These are phyloP conservation scores for Diplodus sargus DNA, from an alignment of 2,797 vertebrate genomes.

Conservation along the genomic window DNA sequence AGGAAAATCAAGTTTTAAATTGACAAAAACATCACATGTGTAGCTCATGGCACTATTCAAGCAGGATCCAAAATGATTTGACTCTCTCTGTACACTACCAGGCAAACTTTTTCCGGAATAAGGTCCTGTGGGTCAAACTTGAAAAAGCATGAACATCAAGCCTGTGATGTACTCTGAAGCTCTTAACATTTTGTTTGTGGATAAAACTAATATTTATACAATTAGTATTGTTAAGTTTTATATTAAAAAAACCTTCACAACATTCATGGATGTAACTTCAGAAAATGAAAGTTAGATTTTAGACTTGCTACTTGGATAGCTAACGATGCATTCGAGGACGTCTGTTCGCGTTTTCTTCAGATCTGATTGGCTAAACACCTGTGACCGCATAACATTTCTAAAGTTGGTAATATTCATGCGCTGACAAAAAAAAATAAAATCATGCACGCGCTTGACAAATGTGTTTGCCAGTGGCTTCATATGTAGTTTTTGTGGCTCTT, in stretches of 20 bases:
- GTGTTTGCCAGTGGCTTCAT: neutral
- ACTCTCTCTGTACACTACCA: too few species aligned
- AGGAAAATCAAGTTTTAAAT: too few species aligned
- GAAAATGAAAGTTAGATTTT: too few species aligned
- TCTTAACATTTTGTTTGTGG: neutral
- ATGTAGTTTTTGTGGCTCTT: neutral
- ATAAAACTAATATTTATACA: neutral
- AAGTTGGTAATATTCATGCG: neutral
- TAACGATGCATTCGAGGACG: neutral
- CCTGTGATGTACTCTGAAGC: neutral
- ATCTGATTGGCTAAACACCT: neutral
- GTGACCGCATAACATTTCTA: slow-evolving; percentile 4
- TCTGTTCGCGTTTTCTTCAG: neutral
- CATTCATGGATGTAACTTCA: neutral
- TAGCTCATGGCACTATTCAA: too few species aligned
- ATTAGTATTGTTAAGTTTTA: neutral
- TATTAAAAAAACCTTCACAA: too few species aligned
- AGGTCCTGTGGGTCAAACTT: too few species aligned
- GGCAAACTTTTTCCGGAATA: too few species aligned
- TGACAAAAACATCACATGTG: too few species aligned
- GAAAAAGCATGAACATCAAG: too few species aligned
- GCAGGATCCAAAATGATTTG: too few species aligned
- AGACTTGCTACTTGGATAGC: neutral
- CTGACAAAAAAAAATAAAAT: neutral
- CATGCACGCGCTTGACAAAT: neutral